A percentile compares a stretch with the other conserved stretches of the same genome.
Conservation (phyloP, 2,797 vertebrate species). For the Macropus fuliginosus region DNA sequence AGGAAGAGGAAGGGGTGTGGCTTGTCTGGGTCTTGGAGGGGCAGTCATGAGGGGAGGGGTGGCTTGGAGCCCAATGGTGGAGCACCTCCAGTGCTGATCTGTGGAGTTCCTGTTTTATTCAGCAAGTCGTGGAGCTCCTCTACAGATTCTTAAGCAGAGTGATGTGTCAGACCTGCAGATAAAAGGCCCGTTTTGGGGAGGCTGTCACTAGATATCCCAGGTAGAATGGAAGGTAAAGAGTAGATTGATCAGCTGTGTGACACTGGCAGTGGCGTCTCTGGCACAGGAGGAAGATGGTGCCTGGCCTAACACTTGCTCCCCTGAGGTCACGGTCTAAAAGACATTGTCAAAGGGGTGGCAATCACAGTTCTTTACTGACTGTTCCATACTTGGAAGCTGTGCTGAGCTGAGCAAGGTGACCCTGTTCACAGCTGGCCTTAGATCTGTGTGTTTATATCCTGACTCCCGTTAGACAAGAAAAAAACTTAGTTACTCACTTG, state of each 20-base stretch:
- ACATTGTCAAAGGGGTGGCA: neutral
- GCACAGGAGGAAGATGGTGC: too few relatives aligned
- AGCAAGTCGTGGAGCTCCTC: neutral
- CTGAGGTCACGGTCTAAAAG: neutral
- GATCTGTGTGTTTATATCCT: neutral
- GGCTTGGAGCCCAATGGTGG: too few relatives aligned
- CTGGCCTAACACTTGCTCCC: too few relatives aligned
- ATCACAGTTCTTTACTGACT: neutral
- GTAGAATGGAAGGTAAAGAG: neutral
- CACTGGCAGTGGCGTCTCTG: neutral
- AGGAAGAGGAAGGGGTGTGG: neutral
- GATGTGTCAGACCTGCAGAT: neutral
- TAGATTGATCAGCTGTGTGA: neutral
- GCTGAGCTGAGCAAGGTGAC: too few relatives aligned
- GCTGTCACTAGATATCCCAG: neutral
- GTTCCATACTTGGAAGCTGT: neutral
- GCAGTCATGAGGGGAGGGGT: neutral
- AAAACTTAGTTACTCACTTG: neutral
- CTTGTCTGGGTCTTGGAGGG: too few relatives aligned
- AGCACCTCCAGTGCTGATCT: too few relatives aligned
- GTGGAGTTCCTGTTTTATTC: neutral
- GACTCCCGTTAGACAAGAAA: neutral
- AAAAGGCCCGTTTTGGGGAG: neutral
- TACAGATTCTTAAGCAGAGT: too few relatives aligned
- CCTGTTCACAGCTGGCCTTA: neutral